phyloP scores from a whole-genome alignment of 1,140 invertebrate genomes.

The Psilanteris sp. region DNA sequence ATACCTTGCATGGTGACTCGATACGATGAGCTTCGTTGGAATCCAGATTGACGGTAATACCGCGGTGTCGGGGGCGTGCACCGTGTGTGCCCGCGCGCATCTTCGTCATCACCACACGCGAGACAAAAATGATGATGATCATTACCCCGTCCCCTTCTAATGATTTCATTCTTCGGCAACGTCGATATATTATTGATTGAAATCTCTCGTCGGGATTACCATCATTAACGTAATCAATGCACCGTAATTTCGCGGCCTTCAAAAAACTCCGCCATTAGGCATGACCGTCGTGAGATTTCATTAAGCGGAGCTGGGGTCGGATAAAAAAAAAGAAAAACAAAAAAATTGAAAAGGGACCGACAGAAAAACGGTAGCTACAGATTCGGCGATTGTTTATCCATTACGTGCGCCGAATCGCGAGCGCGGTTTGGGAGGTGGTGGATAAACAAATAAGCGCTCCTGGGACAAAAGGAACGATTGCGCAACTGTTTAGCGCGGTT shows the following conservation, averaged over 20 bases:
- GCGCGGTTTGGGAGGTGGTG: too few relatives aligned
- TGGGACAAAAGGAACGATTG: too few relatives aligned
- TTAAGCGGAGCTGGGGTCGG: too few relatives aligned
- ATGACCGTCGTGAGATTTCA: constrained; percentile 33
- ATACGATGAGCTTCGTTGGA: constrained; percentile 47
- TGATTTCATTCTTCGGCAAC: constrained; percentile 40
- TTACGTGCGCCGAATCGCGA: too few relatives aligned
- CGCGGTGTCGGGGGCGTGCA: constrained; percentile 50
- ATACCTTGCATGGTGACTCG: constrained; percentile 30
- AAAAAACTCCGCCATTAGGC: constrained; percentile 17
- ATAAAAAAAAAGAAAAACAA: too few relatives aligned
- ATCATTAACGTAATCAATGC: constrained; percentile 41
- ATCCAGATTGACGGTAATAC: constrained; percentile 60
- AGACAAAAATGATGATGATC: constrained; percentile 54
- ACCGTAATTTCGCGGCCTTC: constrained; percentile 15
- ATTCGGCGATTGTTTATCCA: constrained; percentile 18
- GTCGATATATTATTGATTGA: constrained; percentile 51
- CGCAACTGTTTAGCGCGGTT: too few relatives aligned
- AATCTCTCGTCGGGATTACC: constrained; percentile 24
- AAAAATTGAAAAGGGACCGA: background rate
- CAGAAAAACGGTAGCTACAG: constrained; percentile 26
- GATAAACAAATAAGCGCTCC: too few relatives aligned
- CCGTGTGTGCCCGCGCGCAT: constrained; percentile 34
- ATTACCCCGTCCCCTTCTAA: constrained; percentile 48
- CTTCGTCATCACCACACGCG: constrained; percentile 47